Evolutionary conservation across 2,113 vertebrate species (phyloP).

Genomic region (Sprattus sprattus): DNA sequence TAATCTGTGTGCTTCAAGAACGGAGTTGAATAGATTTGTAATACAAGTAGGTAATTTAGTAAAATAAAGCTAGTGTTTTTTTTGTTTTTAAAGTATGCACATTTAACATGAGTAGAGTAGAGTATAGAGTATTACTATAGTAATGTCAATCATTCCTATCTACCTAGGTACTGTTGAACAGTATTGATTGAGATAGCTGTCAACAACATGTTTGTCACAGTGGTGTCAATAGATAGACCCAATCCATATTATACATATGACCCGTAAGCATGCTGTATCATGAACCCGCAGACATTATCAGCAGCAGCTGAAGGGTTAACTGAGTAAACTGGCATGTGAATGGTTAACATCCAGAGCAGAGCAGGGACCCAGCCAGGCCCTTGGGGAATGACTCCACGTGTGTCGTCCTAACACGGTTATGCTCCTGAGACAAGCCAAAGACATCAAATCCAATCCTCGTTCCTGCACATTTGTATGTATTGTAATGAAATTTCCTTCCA

Average conservation of each 20-base stretch:
- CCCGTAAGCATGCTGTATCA: background rate
- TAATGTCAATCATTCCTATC: background rate
- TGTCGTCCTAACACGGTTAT: conserved; percentile 38
- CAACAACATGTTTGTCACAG: background rate
- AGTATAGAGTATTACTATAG: too few species aligned
- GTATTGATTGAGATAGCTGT: background rate
- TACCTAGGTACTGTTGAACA: background rate
- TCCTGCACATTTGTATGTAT: conserved; percentile 42
- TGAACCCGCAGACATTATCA: background rate
- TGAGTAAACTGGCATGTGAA: background rate
- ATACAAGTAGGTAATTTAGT: background rate
- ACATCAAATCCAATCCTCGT: conserved; percentile 39
- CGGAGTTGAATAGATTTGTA: background rate
- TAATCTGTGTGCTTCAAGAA: background rate
- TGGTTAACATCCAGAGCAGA: background rate
- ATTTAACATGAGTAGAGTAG: background rate
- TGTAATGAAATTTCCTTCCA: conserved; percentile 44
- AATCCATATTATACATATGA: background rate
- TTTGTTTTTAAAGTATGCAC: background rate
- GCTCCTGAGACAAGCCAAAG: conserved; percentile 34
- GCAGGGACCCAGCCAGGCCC: conserved; percentile 5
- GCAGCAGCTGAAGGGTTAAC: background rate
- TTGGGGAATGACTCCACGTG: conserved; percentile 24
- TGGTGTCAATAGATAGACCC: background rate
- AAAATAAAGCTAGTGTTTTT: background rate